These are phyloP conservation scores for Perognathus longimembris DNA, from an alignment of 2,113 vertebrate species.

Conservation along the genomic window DNA sequence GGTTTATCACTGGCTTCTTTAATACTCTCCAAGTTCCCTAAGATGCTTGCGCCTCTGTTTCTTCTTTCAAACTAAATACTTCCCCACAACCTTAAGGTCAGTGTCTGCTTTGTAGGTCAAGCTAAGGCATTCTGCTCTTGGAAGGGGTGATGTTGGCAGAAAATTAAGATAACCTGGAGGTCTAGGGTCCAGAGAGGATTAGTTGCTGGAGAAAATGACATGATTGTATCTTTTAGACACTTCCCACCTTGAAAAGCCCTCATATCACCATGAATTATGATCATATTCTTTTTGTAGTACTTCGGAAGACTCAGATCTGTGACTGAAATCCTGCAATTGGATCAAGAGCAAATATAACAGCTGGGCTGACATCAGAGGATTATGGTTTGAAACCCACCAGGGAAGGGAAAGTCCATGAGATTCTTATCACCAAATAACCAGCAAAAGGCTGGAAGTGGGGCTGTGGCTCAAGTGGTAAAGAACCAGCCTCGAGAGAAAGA, in stretches of 20 bases:
- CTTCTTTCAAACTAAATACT: not conserved
- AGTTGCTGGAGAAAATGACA: not conserved
- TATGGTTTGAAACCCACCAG: too few species aligned
- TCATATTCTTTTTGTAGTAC: not conserved
- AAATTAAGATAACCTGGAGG: not conserved
- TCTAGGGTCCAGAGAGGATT: not conserved
- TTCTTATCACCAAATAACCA: too few species aligned
- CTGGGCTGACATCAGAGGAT: too few species aligned
- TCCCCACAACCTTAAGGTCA: not conserved
- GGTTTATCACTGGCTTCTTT: conserved; percentile 17
- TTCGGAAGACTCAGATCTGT: not conserved
- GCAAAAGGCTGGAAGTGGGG: too few species aligned
- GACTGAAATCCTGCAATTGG: not conserved
- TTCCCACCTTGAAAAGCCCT: not conserved
- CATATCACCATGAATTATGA: not conserved
- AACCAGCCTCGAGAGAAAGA: too few species aligned
- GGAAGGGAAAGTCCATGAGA: too few species aligned
- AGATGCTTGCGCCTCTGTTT: not conserved
- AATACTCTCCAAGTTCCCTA: not conserved
- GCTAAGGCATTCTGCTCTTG: not conserved
- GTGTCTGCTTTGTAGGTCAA: not conserved
- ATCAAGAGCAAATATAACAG: not conserved
- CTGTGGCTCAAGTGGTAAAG: too few species aligned
- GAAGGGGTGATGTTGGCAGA: not conserved
- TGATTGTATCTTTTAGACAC: not conserved